Evolutionary conservation across 2,888 invertebrate species (phyloP).

Genomic region (Escarpia spicata): DNA sequence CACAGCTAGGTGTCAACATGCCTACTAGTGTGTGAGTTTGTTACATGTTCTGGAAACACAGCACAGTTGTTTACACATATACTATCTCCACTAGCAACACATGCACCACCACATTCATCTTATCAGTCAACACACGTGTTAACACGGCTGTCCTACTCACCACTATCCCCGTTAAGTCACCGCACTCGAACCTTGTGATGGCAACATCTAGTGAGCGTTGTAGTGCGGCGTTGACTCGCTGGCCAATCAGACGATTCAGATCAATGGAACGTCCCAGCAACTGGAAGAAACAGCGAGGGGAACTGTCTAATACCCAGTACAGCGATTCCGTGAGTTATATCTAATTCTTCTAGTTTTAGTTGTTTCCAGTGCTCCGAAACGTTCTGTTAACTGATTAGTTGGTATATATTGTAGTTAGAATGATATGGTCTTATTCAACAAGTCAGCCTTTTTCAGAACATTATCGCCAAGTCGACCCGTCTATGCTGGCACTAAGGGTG

Average conservation of each 20-base stretch:
- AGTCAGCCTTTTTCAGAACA: too few relatives aligned
- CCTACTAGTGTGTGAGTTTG: too few relatives aligned
- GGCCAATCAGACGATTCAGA: conserved; percentile 89
- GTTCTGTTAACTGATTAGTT: too few relatives aligned
- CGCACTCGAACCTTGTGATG: conserved; percentile 95
- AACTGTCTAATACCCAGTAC: background rate
- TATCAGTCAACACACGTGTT: background rate
- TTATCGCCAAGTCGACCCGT: too few relatives aligned
- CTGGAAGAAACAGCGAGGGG: conserved; percentile 45
- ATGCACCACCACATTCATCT: too few relatives aligned
- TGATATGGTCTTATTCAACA: too few relatives aligned
- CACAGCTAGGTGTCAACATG: too few relatives aligned
- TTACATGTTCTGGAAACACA: conserved; percentile 71
- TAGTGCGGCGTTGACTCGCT: conserved; percentile 95
- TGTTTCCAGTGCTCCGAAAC: too few relatives aligned
- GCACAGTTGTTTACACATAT: background rate
- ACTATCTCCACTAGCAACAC: too few relatives aligned
- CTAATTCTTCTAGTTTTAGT: too few relatives aligned
- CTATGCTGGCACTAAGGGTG: too few relatives aligned
- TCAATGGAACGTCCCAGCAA: conserved; percentile 95
- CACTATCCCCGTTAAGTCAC: conserved; percentile 94
- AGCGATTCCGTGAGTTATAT: background rate
- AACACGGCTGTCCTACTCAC: conserved; percentile 69
- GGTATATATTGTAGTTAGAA: too few relatives aligned
- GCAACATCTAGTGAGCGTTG: conserved; percentile 94